phyloP scores from a whole-genome alignment of 1,140 invertebrate species.

The Diploscapter pachys region DNA sequence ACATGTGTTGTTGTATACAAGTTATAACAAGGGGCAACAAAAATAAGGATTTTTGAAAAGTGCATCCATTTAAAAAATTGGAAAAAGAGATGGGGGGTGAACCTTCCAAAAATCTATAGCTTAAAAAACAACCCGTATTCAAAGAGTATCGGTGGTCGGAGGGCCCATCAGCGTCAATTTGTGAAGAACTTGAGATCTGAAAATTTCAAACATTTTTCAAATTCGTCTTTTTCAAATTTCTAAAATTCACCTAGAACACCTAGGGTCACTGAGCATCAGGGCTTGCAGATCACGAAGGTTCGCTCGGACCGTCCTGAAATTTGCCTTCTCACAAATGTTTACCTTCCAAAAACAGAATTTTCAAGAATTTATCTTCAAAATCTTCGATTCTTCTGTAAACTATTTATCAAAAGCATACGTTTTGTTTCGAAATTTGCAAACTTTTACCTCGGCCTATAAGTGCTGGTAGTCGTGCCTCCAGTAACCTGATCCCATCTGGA shows the following conservation, averaged over 20 bases:
- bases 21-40: too few species aligned
- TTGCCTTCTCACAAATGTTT: neutral
- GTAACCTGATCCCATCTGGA: neutral
- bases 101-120: too few species aligned
- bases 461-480: neutral
- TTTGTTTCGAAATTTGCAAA: neutral
- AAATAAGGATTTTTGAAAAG: too few species aligned
- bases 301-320: conserved; percentile 19
- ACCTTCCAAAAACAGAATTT: conserved; percentile 4
- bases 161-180: neutral
- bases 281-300: conserved; percentile 31
- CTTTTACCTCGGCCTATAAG: neutral
- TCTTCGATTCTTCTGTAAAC: neutral
- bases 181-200: conserved; percentile 5
- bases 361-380: neutral
- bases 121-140: too few species aligned
- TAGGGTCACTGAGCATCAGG: conserved; percentile 14
- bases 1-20: too few species aligned
- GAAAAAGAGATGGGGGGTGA: too few species aligned
- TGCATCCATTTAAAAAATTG: too few species aligned
- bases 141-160: too few species aligned
- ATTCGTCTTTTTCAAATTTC: neutral
- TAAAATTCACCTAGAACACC: conserved; percentile 14
- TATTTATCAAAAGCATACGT: conserved; percentile 1
- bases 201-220: neutral